These are phyloP conservation scores for Corvus cornix DNA, from an alignment of 2,113 vertebrate species.

Conservation along the genomic window DNA sequence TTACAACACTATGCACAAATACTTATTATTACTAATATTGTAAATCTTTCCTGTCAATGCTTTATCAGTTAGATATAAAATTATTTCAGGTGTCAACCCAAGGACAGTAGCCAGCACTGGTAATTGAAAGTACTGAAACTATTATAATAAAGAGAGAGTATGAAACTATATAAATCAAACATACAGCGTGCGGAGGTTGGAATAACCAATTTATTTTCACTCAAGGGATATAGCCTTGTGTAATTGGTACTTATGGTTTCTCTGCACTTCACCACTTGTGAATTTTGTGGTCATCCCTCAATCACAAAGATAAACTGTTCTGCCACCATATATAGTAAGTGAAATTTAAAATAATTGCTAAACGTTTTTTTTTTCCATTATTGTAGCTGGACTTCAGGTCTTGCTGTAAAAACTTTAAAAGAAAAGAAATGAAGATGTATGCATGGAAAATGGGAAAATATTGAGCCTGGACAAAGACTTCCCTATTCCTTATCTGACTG, in stretches of 20 bases:
- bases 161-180: conserved; percentile 17
- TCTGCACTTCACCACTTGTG: conserved; percentile 6
- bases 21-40: neutral
- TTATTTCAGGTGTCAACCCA: neutral
- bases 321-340: neutral
- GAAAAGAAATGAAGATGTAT: neutral
- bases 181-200: neutral
- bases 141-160: conserved; percentile 7
- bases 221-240: neutral
- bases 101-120: conserved; percentile 19
- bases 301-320: conserved; percentile 16
- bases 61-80: neutral
- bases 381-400: neutral
- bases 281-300: conserved; percentile 35
- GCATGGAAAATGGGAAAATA: neutral
- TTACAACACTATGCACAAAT: neutral
- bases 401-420: neutral
- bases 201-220: conserved; percentile 57
- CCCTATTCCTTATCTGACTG: neutral
- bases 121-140: conserved; percentile 32
- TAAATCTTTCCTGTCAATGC: neutral
- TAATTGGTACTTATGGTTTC: conserved; percentile 32
- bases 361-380: neutral
- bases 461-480: neutral
- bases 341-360: neutral